Evolutionary conservation across 2,797 vertebrate species (phyloP).

Genomic region (Pterois miles): DNA sequence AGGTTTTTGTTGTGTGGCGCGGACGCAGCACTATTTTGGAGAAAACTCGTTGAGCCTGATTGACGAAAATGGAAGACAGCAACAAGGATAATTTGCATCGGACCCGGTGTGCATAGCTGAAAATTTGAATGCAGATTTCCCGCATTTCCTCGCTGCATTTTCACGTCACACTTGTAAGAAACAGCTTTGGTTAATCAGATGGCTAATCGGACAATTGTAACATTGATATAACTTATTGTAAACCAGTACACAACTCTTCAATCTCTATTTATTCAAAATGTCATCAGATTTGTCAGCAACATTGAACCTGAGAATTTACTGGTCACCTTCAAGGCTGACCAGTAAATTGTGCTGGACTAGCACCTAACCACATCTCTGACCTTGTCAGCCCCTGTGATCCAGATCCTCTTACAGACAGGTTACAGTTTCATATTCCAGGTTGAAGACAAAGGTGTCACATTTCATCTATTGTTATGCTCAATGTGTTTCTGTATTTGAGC

Average conservation of each 20-base stretch:
- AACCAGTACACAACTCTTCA: not conserved
- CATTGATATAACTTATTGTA: not conserved
- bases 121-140: too few relatives aligned
- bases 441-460: slow-evolving; percentile 37
- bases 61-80: too few relatives aligned
- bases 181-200: too few relatives aligned
- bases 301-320: slow-evolving; percentile 2
- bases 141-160: too few relatives aligned
- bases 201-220: not conserved
- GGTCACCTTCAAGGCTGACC: slow-evolving; percentile 31
- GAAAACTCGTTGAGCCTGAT: too few relatives aligned
- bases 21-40: too few relatives aligned
- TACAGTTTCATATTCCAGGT: slow-evolving; percentile 15
- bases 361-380: slow-evolving; percentile 39
- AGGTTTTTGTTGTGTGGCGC: too few relatives aligned
- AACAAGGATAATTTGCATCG: too few relatives aligned
- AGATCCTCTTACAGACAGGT: slow-evolving; percentile 42
- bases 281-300: not conserved
- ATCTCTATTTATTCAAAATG: not conserved
- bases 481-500: not conserved
- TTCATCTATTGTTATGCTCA: slow-evolving; percentile 7
- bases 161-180: too few relatives aligned
- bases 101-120: too few relatives aligned
- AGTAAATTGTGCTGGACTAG: slow-evolving; percentile 49
- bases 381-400: slow-evolving; percentile 45